Base-by-base conservation (phyloP, 2,888 invertebrate species). In the Apomyelois bistriatella region DNA sequence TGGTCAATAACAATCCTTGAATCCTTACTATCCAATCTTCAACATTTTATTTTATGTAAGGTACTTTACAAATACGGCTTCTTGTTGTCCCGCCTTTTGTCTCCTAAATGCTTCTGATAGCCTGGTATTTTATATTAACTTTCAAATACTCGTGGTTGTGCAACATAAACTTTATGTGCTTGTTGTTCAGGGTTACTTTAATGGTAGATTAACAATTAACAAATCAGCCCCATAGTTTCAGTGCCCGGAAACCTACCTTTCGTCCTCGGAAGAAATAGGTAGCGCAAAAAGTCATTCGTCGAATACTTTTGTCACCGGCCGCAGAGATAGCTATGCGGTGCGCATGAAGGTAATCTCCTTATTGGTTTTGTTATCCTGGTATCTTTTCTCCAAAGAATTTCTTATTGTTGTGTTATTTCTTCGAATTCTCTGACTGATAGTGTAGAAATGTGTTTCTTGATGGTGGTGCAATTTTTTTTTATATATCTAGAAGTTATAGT, bases 271-370 rank as follows among this genome's bases (percentile, higher is more conserved):
- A 15, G 40, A 40, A 9, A 40, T 15, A 16, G 40, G 9, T 15
- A 60, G 57, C 50, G 55, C 46, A 48, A 38, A 37, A n/a, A 40
- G 16, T 15, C 40, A 40, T 12, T 6, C 40, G 8, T 10, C 28
- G 2, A 28, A 28, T 12, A 16, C 10, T 48, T 10, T 13, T 38
- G 15, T 36, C 9, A 3, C 48, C 12, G 7, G 38, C 48, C 49
- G 40, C 15, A 15, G 40, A 40, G 40, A 40, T 13, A 40, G 40
- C 10, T 17, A 7, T 59, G 64, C 0, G 40, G 9, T 40, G 16
- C 15, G 16, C 9, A 9, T 35, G 15, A 46, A 46, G 46, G 32
- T 32, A 35, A 35, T 15, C 15, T 46, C 32, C 32, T 46, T 46
- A 46, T 46, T 16, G 16, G 15, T 32, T 32, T 6, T 32, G 10